Base-by-base conservation (phyloP, 1,140 invertebrate genomes). In the Saccostrea glomerata region DNA sequence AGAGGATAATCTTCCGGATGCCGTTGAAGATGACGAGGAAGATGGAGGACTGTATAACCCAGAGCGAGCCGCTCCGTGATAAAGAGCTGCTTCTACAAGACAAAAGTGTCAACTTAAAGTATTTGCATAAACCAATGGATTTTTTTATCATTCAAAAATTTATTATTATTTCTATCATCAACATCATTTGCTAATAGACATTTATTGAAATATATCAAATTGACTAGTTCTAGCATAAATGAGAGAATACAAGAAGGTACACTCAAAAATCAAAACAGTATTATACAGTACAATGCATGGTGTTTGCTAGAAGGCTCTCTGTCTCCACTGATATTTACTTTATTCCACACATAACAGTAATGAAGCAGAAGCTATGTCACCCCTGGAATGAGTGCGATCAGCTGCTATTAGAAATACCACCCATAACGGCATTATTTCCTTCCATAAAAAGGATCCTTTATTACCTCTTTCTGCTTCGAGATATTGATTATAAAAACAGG, bases 401-500 rank as follows among this genome's bases (percentile, higher is more conserved):
- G 70, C 70, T 77, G 70, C 70, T 25, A 36, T 77, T 25, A 77
- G 70, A 36, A 77, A 77, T 77, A 36, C 70, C 70, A 77, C 70
- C 70, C 70, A 77, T 77, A 77, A 77, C 23, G 70, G 70, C 30
- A 77, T 77, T 77, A 11, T 77, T 77, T 36, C 25, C 70, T 30
- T 77, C 25, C 23, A 77, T 77, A 77, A 77, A 77, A 36, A 66
- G 47, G 70, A 36, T 25, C 25, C 30, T 77, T 77, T 77, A 77
- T 36, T 23, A 77, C 25, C 70, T 77, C 25, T 25, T 77, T 77
- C 25, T 77, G 70, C 70, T 77, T 77, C 25, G 70, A 77, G 70
- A 77, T 77, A 77, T 77, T 77, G 70, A 77, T 77, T 77, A 77
- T 77, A 77, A 77, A 77, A 77, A 30, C 70, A 77, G 70, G 70